A percentile compares a stretch with the other conserved stretches of the same genome.
These are phyloP conservation scores for Pachycephus smyrnensis DNA, from an alignment of 2,888 invertebrate genomes.

Conservation along the genomic window DNA sequence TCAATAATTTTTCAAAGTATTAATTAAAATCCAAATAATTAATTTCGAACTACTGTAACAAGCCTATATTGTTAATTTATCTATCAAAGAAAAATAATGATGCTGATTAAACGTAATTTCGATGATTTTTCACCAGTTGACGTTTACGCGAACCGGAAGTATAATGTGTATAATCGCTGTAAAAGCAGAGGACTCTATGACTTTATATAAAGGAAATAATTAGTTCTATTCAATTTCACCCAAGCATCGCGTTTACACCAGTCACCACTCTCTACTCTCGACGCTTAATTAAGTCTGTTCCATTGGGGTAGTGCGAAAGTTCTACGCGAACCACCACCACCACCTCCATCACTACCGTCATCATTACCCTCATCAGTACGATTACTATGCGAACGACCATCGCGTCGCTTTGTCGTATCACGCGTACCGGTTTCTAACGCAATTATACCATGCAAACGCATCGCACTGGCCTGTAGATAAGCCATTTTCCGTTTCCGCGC, in stretches of 20 bases:
- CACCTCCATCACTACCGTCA: neutral
- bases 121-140: neutral
- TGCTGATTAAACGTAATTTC: neutral
- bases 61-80: neutral
- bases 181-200: neutral
- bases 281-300: conserved; percentile 20
- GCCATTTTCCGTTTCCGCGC: neutral
- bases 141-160: neutral
- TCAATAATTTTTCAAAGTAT: neutral
- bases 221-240: conserved; percentile 24
- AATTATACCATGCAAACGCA: neutral
- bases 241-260: conserved; percentile 11
- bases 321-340: neutral
- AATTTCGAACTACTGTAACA: neutral
- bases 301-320: neutral
- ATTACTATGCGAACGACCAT: neutral
- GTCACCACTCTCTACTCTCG: conserved; percentile 8
- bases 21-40: neutral
- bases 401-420: neutral
- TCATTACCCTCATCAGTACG: neutral
- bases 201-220: conserved; percentile 4
- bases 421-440: neutral
- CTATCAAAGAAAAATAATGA: neutral
- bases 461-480: neutral
- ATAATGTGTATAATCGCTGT: neutral